phyloP scores from a whole-genome alignment of 2,797 vertebrate genomes.

The Bryconaethiops microstoma region DNA sequence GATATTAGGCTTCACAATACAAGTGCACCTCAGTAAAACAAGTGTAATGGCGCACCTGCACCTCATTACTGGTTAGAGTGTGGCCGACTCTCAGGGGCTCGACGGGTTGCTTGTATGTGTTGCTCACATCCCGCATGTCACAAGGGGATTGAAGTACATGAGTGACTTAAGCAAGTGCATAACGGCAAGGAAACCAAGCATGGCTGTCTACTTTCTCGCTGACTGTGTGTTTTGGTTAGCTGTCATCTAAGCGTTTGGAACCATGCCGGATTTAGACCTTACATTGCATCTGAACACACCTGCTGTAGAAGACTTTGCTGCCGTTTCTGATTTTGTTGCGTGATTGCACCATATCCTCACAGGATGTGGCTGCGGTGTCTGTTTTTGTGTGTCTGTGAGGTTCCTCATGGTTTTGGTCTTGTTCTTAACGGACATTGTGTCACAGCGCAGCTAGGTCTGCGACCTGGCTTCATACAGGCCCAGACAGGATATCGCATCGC shows the following conservation, averaged over 20 bases:
- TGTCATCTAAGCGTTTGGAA: not conserved
- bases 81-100: not conserved
- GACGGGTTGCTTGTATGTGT: constrained; percentile 10
- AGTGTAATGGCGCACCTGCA: not conserved
- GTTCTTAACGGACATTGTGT: constrained; percentile 8
- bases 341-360: not conserved
- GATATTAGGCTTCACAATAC: not conserved
- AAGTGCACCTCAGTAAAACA: not conserved
- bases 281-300: not conserved
- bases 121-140: constrained; percentile 21
- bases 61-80: not conserved
- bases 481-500: constrained; percentile 11
- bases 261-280: not conserved
- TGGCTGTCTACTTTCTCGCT: not conserved
- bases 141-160: constrained; percentile 22
- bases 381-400: constrained; percentile 11
- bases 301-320: not conserved
- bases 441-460: not conserved
- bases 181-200: not conserved
- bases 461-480: constrained; percentile 7
- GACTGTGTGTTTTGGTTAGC: not conserved
- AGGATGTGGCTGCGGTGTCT: constrained; percentile 26
- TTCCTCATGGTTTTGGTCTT: constrained; percentile 7
- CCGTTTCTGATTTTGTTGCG: not conserved
- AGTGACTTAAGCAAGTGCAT: not conserved